Evolutionary conservation across 2,888 invertebrate species (phyloP).

Genomic region (Eudemis profundana): DNA sequence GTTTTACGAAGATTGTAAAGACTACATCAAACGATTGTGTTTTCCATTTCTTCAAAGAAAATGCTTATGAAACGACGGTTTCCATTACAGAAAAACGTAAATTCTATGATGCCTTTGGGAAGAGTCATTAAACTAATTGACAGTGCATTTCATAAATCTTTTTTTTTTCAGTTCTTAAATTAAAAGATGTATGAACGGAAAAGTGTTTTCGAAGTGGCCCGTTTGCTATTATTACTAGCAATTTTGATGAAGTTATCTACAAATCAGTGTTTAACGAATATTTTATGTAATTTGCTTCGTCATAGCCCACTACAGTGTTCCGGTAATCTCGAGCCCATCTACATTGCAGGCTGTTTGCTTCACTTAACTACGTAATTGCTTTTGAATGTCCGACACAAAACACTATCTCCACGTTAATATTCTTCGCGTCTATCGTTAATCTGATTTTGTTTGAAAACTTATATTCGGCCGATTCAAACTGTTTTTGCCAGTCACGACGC

Average conservation of each 20-base stretch:
- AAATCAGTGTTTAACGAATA: constrained; percentile 39
- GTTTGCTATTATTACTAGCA: constrained; percentile 7
- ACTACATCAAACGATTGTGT: background rate
- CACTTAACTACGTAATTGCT: constrained; percentile 53
- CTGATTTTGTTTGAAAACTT: constrained; percentile 50
- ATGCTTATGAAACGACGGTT: background rate
- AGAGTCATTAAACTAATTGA: constrained; percentile 11
- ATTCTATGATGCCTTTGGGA: background rate
- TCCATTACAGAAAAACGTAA: background rate
- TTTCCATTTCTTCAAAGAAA: background rate
- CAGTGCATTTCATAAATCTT: constrained; percentile 5
- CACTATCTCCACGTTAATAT: constrained; percentile 49
- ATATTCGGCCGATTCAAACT: constrained; percentile 50
- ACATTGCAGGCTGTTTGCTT: constrained; percentile 50
- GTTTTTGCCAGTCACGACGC: constrained; percentile 54
- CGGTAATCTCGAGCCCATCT: constrained; percentile 45
- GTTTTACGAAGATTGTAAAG: constrained; percentile 16
- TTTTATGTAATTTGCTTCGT: constrained; percentile 40
- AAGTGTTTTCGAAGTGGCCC: background rate
- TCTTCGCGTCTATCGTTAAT: constrained; percentile 47
- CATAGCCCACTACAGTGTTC: constrained; percentile 44
- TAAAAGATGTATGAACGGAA: background rate
- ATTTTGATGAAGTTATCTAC: constrained; percentile 22
- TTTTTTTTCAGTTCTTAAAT: background rate
- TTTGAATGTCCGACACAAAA: constrained; percentile 51